phyloP scores from a whole-genome alignment of 2,113 vertebrate species.

The Neolamprologus modestus region DNA sequence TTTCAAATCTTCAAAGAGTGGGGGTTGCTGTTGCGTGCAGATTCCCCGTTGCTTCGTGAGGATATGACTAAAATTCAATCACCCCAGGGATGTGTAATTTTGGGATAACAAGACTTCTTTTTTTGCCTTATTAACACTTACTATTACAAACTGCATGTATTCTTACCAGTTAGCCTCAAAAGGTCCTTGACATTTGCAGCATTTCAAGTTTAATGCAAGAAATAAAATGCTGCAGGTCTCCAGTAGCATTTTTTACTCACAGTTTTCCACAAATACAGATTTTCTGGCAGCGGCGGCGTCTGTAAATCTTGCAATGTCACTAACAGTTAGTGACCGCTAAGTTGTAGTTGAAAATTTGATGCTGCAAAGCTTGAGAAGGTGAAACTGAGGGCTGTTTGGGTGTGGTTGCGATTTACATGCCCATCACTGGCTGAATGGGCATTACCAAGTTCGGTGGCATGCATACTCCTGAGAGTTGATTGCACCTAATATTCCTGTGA shows the following conservation, averaged over 20 bases:
- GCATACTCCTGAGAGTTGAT: not conserved
- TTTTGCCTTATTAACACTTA: constrained; percentile 28
- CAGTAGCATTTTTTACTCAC: not conserved
- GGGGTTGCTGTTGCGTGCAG: constrained; percentile 27
- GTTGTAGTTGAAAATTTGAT: constrained; percentile 1
- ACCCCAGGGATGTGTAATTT: constrained; percentile 53
- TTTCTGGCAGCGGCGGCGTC: not conserved
- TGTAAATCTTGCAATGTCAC: not conserved
- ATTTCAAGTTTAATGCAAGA: not conserved
- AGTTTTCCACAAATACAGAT: not conserved
- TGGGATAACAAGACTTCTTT: constrained; percentile 26
- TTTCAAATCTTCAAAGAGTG: constrained; percentile 72
- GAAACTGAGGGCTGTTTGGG: constrained; percentile 32
- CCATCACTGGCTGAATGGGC: not conserved
- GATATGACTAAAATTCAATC: constrained; percentile 66
- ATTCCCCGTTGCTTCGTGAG: constrained; percentile 63
- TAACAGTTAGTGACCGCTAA: not conserved
- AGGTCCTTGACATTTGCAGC: not conserved
- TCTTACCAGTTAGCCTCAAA: not conserved
- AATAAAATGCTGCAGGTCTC: not conserved
- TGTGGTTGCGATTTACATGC: constrained; percentile 11
- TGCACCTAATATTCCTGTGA: constrained; percentile 1
- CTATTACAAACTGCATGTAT: not conserved
- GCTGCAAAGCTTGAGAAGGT: constrained; percentile 35
- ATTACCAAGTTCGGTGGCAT: constrained; percentile 8